Conservation (phyloP, 2,888 invertebrate species). For the Cordilura impudica region DNA sequence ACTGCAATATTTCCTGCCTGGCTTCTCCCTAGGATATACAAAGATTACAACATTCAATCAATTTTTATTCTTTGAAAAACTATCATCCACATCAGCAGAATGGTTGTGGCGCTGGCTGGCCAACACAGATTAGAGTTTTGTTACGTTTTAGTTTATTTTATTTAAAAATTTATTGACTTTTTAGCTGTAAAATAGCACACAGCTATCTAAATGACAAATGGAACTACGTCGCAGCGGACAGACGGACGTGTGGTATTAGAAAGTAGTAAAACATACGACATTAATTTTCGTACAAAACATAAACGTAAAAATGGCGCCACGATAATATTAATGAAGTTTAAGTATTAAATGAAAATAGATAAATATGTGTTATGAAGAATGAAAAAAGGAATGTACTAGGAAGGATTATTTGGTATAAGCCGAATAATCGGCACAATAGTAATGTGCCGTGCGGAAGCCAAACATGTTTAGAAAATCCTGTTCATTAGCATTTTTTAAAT, state of each 20-base stretch:
- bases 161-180: constrained; percentile 30
- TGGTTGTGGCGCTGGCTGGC: constrained; percentile 10
- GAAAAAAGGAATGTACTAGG: no score
- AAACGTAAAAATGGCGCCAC: constrained; percentile 35
- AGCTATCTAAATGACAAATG: no score
- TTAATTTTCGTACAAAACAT: constrained; percentile 39
- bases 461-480: no score
- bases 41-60: no score
- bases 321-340: constrained; percentile 38
- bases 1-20: no score
- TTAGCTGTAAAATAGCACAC: constrained; percentile 21
- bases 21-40: no score
- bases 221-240: neutral
- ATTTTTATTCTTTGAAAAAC: neutral
- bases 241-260: constrained; percentile 2
- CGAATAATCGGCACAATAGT: no score
- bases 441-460: no score
- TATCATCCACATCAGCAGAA: constrained; percentile 1
- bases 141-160: constrained; percentile 28
- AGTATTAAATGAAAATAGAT: constrained; percentile 3
- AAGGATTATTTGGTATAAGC: no score
- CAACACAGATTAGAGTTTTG: constrained; percentile 24
- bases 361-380: no score
- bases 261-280: constrained; percentile 33
- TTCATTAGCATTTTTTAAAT: no score